Evolutionary conservation across 2,888 invertebrate genomes (phyloP), one percentile per base, ranked within the genome.

Genomic region (Eristalis arbustorum): DNA sequence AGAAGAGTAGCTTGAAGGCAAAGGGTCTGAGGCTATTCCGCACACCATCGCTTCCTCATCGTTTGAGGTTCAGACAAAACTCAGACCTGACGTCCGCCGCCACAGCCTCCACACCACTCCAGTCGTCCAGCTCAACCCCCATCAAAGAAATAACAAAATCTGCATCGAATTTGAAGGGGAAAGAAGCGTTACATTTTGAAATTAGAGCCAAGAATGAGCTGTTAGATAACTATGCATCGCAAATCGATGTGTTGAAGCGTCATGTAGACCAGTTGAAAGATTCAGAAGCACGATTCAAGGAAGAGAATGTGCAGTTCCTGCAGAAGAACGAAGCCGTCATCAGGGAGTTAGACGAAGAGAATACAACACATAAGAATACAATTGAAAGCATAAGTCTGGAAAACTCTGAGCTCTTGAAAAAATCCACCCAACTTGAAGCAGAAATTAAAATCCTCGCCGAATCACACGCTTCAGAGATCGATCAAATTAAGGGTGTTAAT

Each of bases 131-230:
- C 61, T 91, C 91, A 10, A 93, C 93, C 22, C 92, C 92, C 3
- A 90, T 91, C 37, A 92, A 92, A 87, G 91, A 92, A 84, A 74
- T 88, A 6, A 79, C 91, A 68, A 92, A 92, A 73, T 94, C 94
- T 72, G 93, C 91, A 13, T 90, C 89, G 31, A 91, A 91, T 3
- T 88, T 94, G n/a, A 93, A 93, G 88, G 94, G 94, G 79, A 94
- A 94, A 90, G 93, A 93, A 88, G 92, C 93, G 0, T 89, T 93
- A 57, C 91, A 92, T 76, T 93, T 94, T 23, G 94, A 94, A 90
- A 94, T 94, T 83, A 93, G 93, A 84, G 93, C 93, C 88, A 94
- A 94, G 91, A 94, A 93, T 87, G 92, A 92, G 72, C 92, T 92
- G 42, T 93, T 94, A 63, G 92, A 93, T 87, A 94, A 93, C 80